Conservation (phyloP, 2,797 vertebrate genomes). For the Antennarius maculatus region DNA sequence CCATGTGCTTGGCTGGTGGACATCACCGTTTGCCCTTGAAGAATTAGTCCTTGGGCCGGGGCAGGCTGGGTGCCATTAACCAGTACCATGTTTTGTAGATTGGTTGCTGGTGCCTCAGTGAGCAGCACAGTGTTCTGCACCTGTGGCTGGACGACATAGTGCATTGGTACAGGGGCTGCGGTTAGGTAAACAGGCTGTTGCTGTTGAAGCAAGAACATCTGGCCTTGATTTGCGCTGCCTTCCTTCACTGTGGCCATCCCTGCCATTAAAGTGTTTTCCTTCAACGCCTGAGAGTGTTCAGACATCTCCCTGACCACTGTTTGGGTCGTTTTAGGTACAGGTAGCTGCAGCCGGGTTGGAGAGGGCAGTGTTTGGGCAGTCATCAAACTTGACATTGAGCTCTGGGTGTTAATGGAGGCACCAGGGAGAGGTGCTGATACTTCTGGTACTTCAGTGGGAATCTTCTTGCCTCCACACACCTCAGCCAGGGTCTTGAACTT, state of each 20-base stretch:
- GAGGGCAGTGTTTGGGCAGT: conserved; percentile 11
- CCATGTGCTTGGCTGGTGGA: conserved; percentile 35
- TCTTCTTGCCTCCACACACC: conserved; percentile 67
- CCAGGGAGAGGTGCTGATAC: conserved; percentile 16
- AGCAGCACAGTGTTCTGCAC: conserved; percentile 85
- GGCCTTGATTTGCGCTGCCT: conserved; percentile 44
- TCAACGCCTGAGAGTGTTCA: conserved; percentile 28
- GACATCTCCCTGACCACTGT: conserved; percentile 40
- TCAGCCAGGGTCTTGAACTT: conserved; percentile 94
- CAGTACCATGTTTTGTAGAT: conserved; percentile 75
- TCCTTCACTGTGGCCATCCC: conserved; percentile 11
- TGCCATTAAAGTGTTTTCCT: background rate
- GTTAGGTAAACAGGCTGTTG: conserved; percentile 82
- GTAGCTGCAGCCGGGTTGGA: conserved; percentile 5
- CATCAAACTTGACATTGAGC: conserved; percentile 15
- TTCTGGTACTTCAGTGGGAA: conserved; percentile 37
- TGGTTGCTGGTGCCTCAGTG: conserved; percentile 77
- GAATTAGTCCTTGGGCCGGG: conserved; percentile 54
- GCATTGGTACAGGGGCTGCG: conserved; percentile 60
- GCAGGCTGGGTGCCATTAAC: conserved; percentile 54
- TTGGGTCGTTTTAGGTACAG: conserved; percentile 10
- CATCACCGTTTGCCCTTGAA: conserved; percentile 66
- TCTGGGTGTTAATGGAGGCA: conserved; percentile 23
- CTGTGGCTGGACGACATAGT: conserved; percentile 80
- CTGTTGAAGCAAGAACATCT: conserved; percentile 68